A percentile compares a stretch with the other conserved stretches of the same genome.
Conservation (phyloP, 2,113 vertebrate genomes). For the Alectura lathami region DNA sequence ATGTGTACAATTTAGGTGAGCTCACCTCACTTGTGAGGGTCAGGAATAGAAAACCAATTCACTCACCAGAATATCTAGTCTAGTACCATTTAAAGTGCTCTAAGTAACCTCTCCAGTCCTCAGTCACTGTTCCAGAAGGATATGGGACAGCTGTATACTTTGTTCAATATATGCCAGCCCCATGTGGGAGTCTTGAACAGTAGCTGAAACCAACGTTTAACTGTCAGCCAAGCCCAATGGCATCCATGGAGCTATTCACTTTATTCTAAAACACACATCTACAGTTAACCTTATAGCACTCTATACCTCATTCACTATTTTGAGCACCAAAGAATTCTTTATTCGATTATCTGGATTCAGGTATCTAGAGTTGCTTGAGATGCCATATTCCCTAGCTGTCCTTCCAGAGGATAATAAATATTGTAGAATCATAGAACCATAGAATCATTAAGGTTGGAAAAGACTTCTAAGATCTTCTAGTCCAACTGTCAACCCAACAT, state of each 20-base stretch:
- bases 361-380: background rate
- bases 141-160: background rate
- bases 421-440: too few relatives aligned
- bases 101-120: background rate
- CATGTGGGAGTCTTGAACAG: background rate
- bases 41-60: background rate
- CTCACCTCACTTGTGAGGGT: background rate
- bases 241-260: background rate
- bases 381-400: background rate
- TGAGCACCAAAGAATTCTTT: background rate
- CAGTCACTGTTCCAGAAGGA: background rate
- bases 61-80: background rate
- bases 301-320: background rate
- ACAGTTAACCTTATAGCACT: background rate
- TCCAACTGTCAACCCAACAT: too few relatives aligned
- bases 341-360: background rate
- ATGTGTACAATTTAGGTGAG: background rate
- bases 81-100: background rate
- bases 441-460: too few relatives aligned
- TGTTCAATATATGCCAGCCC: background rate
- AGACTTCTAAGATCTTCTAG: too few relatives aligned
- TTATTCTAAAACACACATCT: background rate
- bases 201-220: background rate
- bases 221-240: background rate
- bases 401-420: background rate